Base-by-base conservation (phyloP, 92 coral and sea anemone genomes). In the Phenganax subtilis region DNA sequence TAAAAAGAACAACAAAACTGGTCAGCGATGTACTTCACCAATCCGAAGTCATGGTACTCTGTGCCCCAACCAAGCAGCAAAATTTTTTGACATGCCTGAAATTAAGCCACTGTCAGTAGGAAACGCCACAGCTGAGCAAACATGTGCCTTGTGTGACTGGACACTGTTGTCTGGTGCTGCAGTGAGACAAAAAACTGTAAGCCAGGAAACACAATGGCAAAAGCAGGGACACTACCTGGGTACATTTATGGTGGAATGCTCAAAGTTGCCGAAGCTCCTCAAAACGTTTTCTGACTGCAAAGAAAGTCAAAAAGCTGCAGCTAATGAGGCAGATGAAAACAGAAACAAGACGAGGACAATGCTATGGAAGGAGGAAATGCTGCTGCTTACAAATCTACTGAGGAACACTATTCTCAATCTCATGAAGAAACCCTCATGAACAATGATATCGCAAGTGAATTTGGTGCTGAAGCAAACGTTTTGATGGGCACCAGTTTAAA, bases 141-240 rank as follows among this genome's bases (percentile, higher is more conserved):
- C 54, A 25, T 79, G 56, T 30, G 3, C 31, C 29, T 55, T 71
- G 85, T 37, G 78, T 68, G 79, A 79, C 56, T 85, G 81, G 87
- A 84, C 87, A 7, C 84, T 31, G 30, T 54, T 82, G 78, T 80
- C 62, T 78, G 87, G 90, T 16, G 76, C 81, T 10, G 74, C 85
- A 14, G 82, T 83, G 9, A 73, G 85, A 55, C 85, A 87, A 54
- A 62, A 87, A 59, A 71, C 85, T 30, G 87, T 85, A 52, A 57
- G 84, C 7, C 86, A 82, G 44, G 86, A 82, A 65, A 83, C 86
- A 29, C 84, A 17, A 76, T 82, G 86, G 71, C 80, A 66, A 76
- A 84, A 76, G 83, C 86, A 12, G 87, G 89, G 57, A 87, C 80
- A 1, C 59, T 87, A 53, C 84, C 89, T 71, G 75, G 29, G 8